phyloP scores from a whole-genome alignment of 1,140 invertebrate species.

The Cherax destructor region DNA sequence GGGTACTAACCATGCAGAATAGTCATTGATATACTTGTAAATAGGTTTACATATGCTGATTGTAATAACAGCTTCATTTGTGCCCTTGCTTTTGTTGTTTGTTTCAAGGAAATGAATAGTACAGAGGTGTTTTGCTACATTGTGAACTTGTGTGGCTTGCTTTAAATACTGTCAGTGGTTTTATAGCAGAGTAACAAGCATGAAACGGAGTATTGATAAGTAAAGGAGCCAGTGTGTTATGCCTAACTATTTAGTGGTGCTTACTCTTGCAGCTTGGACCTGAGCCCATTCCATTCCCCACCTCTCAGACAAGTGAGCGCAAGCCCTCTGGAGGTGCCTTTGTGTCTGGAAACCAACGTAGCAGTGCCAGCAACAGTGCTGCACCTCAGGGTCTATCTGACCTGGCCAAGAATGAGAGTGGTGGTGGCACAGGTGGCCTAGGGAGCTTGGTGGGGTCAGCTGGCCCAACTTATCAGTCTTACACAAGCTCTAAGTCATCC shows the following conservation, averaged over 20 bases:
- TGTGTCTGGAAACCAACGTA: slow-evolving; percentile 54
- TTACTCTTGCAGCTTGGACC: slow-evolving; percentile 71
- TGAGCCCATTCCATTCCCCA: slow-evolving; percentile 74
- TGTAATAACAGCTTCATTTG: neutral
- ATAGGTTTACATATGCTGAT: neutral
- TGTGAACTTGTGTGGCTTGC: neutral
- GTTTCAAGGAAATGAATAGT: neutral
- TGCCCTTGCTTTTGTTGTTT: neutral
- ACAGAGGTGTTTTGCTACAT: neutral
- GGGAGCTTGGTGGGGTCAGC: slow-evolving; percentile 64
- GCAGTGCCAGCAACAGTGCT: slow-evolving; percentile 53
- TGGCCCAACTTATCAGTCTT: slow-evolving; percentile 64
- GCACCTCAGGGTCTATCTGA: slow-evolving; percentile 56
- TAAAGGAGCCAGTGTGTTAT: neutral
- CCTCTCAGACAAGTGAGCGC: slow-evolving; percentile 72
- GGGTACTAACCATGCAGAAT: neutral
- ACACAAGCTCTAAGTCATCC: slow-evolving; percentile 63
- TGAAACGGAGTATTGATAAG: neutral
- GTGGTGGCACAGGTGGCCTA: slow-evolving; percentile 60
- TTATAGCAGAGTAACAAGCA: neutral
- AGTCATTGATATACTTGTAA: neutral
- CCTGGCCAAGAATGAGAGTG: slow-evolving; percentile 58
- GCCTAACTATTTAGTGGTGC: slow-evolving; percentile 66
- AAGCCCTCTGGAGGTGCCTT: slow-evolving; percentile 58
- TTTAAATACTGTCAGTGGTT: neutral